Percentiles rank a stretch among this genome's conserved stretches.
These are phyloP conservation scores for Brachionus koreanus DNA, from an alignment of 1,140 invertebrate genomes.

Conservation along the genomic window DNA sequence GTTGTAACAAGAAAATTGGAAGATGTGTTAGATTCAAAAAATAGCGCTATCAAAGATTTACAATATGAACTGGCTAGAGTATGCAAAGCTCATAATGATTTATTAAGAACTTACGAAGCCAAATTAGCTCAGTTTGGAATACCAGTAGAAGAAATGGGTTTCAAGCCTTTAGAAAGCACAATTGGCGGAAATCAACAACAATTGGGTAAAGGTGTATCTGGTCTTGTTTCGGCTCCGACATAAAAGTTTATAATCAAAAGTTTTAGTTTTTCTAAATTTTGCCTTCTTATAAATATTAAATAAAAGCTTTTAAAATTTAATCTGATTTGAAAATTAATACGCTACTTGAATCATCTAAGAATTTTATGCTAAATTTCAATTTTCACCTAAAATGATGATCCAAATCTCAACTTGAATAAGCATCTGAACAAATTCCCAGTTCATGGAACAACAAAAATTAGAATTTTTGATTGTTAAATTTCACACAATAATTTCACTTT, in stretches of 20 bases:
- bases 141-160: slow-evolving; percentile 66
- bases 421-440: no score
- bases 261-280: slow-evolving; percentile 11
- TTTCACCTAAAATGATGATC: no score
- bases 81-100: slow-evolving; percentile 74
- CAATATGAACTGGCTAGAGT: slow-evolving; percentile 74
- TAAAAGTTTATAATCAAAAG: neutral
- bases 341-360: no score
- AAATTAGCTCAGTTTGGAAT: slow-evolving; percentile 72
- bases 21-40: slow-evolving; percentile 69
- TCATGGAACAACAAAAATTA: no score
- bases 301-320: neutral
- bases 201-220: slow-evolving; percentile 58
- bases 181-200: slow-evolving; percentile 47
- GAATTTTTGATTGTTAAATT: no score
- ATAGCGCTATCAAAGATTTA: slow-evolving; percentile 73
- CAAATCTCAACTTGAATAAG: no score
- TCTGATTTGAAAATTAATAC: no score
- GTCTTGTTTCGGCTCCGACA: slow-evolving; percentile 57
- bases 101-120: slow-evolving; percentile 70
- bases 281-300: neutral
- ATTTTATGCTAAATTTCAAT: no score
- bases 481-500: no score
- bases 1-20: slow-evolving; percentile 65
- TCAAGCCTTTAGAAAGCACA: slow-evolving; percentile 61